Percentiles rank a stretch among this genome's conserved stretches.
Conservation (phyloP, 30 jellyfish, hydroid and myxozoan genomes). For the Hydractinia echinata region DNA sequence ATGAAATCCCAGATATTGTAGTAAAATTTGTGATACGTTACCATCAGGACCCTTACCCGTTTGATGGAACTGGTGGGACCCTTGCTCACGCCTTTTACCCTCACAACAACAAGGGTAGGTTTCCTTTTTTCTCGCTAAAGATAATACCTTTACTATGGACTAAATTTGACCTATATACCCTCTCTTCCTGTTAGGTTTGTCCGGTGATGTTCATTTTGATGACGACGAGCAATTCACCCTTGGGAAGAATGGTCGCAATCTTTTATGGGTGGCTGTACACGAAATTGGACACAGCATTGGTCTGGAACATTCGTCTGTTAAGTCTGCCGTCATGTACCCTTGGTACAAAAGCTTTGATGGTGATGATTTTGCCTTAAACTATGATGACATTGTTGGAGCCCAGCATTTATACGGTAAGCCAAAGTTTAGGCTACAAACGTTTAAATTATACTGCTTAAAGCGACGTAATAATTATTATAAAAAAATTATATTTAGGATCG, state of each 20-base stretch:
- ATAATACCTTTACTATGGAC: background rate
- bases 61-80: constrained; percentile 94
- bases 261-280: constrained; percentile 83
- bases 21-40: constrained; percentile 52
- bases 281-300: constrained; percentile 85
- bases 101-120: constrained; percentile 52
- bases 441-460: background rate
- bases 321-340: constrained; percentile 92
- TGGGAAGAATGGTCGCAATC: constrained; percentile 54
- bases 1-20: constrained; percentile 56
- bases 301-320: constrained; percentile 65
- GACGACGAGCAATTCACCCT: constrained; percentile 79
- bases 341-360: constrained; percentile 87
- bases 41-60: constrained; percentile 71
- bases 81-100: constrained; percentile 98
- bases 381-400: constrained; percentile 76
- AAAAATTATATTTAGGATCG: background rate
- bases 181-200: constrained; percentile 24
- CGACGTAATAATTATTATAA: no score
- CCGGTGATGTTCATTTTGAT: constrained; percentile 94
- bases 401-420: constrained; percentile 79
- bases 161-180: no score
- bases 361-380: constrained; percentile 45
- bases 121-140: no score
- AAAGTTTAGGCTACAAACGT: background rate